Evolutionary conservation across 2,888 invertebrate species (phyloP), one percentile per base, ranked within the genome.

Genomic region (Coenonympha arcania): DNA sequence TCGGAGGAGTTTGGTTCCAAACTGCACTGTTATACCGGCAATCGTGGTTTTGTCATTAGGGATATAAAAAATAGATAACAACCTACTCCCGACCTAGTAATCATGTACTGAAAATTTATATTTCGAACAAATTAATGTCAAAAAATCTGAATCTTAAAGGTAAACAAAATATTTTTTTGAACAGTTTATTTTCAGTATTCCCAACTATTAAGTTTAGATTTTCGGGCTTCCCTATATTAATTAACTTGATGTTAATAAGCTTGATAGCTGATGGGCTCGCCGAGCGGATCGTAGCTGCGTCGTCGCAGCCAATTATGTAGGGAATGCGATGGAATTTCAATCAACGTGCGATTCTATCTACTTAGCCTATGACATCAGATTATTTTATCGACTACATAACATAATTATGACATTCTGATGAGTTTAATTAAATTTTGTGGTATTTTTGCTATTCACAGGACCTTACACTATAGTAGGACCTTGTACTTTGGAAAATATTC

Each of bases 311-410:
- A 55, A 52, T 55, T 55, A 67, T 65, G 69, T 64, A 63, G 62
- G 62, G 68, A 63, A 69, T 71, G 65, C 61, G 68, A 63, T 60
- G 66, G 71, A 72, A 68, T 74, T 76, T 73, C 71, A 73, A 76
- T 79, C 76, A 76, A 69, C 66, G 68, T 62, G 59, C 59, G 59
- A 63, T 41, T 36, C 36, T 48, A 48, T 49, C 39, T 31, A 39
- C 36, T 47, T 52, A 36, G 44, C 20, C 13, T 22, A 37, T 45
- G 26, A 39, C n/a, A 46, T 52, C 15, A 11, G 28, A 9, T 18
- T 28, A 30, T 48, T 30, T 51, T 37, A 48, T 39, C 30, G 46
- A 31, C 24, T 26, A 16, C 4, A 13, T 15, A 50, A 16, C 4
- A 13, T 15, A 50, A 20, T 47, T 45, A 41, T 30, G 22, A 24